Evolutionary conservation across 2,888 invertebrate genomes (phyloP).

Genomic region (Slavum lentiscoides): DNA sequence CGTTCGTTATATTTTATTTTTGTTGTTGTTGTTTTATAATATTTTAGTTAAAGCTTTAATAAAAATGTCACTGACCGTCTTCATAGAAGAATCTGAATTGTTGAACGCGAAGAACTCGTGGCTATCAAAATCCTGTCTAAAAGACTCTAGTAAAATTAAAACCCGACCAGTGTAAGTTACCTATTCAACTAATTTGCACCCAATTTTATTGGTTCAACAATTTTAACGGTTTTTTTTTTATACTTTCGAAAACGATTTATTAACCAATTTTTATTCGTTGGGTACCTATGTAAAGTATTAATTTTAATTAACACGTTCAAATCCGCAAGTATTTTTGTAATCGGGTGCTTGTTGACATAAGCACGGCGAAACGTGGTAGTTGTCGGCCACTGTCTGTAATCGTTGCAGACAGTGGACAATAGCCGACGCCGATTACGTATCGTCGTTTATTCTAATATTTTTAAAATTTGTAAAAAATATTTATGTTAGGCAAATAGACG

Average conservation of each 20-base stretch:
- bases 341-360: too few species aligned
- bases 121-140: slow-evolving; percentile 30
- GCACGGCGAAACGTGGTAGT: too few species aligned
- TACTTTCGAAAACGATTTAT: neutral
- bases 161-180: slow-evolving; percentile 24
- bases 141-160: slow-evolving; percentile 1
- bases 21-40: neutral
- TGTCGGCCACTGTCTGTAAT: too few species aligned
- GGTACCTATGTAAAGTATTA: too few species aligned
- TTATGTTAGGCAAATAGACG: too few species aligned
- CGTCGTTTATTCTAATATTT: too few species aligned
- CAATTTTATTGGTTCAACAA: neutral
- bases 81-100: slow-evolving; percentile 14
- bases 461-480: too few species aligned
- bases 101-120: slow-evolving; percentile 36
- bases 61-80: slow-evolving; percentile 14
- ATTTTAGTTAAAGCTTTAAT: neutral
- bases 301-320: too few species aligned
- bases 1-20: neutral
- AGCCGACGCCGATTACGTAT: too few species aligned
- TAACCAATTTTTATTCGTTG: neutral
- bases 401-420: too few species aligned
- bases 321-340: too few species aligned
- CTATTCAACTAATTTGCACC: neutral
- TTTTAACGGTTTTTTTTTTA: neutral